These are phyloP conservation scores for Dendrolimus houi DNA, from an alignment of 2,888 invertebrate species.

Conservation along the genomic window DNA sequence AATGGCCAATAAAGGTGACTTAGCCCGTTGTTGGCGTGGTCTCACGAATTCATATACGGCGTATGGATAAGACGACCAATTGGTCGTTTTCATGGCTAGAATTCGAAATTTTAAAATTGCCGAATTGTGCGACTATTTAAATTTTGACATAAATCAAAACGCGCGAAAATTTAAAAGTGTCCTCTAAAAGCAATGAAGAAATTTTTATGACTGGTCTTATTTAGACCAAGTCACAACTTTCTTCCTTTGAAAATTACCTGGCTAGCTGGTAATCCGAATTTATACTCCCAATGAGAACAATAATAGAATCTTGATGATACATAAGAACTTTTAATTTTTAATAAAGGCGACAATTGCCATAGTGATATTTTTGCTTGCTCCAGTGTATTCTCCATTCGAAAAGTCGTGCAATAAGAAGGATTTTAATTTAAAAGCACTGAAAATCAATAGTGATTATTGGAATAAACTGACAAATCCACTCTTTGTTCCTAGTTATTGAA, in stretches of 20 bases:
- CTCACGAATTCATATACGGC: no score
- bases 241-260: constrained; percentile 22
- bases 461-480: constrained; percentile 24
- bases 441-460: constrained; percentile 11
- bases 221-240: constrained; percentile 11
- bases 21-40: no score
- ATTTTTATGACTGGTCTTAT: no score
- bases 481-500: constrained; percentile 15
- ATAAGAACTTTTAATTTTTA: constrained; percentile 33
- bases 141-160: no score
- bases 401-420: constrained; percentile 35
- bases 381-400: constrained; percentile 24
- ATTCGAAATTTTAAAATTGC: no score
- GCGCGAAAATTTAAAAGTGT: no score
- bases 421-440: constrained; percentile 20
- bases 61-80: no score
- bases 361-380: constrained; percentile 37
- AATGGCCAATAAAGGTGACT: no score
- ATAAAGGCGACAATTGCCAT: constrained; percentile 36
- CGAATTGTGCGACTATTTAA: no score
- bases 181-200: no score
- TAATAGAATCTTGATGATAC: constrained; percentile 24
- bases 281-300: constrained; percentile 29
- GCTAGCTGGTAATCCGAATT: no score
- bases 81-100: no score